Conservation (phyloP, 2,797 vertebrate genomes). For the Sibirionetta formosa region DNA sequence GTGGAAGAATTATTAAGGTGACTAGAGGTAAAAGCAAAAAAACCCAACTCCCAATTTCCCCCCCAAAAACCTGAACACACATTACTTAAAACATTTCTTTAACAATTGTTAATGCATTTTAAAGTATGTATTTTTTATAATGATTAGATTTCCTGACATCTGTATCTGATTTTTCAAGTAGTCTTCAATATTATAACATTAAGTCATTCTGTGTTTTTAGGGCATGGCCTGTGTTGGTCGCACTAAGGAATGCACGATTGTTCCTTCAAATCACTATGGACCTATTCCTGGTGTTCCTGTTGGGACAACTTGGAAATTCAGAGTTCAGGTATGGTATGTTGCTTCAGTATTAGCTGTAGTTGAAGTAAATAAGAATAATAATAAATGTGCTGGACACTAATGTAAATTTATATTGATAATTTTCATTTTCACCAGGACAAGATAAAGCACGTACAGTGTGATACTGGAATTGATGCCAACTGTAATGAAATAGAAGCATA, state of each 20-base stretch:
- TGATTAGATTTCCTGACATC: neutral
- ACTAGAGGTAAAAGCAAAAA: neutral
- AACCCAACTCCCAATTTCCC: neutral
- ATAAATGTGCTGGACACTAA: neutral
- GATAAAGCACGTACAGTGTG: neutral
- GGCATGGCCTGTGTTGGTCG: slow-evolving; percentile 99
- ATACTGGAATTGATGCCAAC: fast-evolving
- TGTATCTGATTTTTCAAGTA: neutral
- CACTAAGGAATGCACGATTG: slow-evolving; percentile 98
- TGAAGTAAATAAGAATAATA: neutral
- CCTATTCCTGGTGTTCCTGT: slow-evolving; percentile 96
- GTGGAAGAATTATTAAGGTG: neutral
- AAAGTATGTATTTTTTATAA: neutral
- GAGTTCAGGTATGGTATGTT: slow-evolving; percentile 88
- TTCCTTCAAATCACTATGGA: slow-evolving; percentile 97
- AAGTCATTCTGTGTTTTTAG: slow-evolving; percentile 76
- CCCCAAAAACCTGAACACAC: neutral
- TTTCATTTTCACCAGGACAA: neutral
- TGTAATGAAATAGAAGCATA: neutral
- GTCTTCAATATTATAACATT: neutral
- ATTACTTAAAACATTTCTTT: neutral
- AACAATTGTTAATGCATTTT: neutral
- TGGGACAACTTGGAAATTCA: slow-evolving; percentile 97
- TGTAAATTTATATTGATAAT: neutral
- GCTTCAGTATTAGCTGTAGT: neutral